These are phyloP conservation scores for Hydrolagus colliei DNA, from an alignment of 2,797 vertebrate species.

Conservation along the genomic window DNA sequence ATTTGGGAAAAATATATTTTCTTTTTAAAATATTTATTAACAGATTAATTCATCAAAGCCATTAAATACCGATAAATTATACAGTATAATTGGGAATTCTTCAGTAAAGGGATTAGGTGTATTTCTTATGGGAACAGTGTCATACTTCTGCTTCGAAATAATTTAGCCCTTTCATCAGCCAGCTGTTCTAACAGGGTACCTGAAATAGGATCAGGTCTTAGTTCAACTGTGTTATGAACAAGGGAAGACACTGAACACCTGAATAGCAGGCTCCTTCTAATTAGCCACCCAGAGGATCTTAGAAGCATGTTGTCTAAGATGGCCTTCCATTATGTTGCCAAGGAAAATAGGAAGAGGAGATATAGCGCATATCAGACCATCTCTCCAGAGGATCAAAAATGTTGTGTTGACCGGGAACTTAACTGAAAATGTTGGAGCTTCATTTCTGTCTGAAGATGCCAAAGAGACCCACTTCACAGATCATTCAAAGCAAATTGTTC, in stretches of 20 bases:
- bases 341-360: not conserved
- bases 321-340: not conserved
- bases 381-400: not conserved
- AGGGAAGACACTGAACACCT: not conserved
- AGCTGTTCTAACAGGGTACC: not conserved
- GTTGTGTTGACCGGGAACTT: not conserved
- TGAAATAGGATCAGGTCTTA: constrained; percentile 5
- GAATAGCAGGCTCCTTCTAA: constrained; percentile 1
- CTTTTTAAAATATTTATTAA: not conserved
- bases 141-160: not conserved
- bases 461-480: not conserved
- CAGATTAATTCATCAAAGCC: not conserved
- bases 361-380: not conserved
- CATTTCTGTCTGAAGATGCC: not conserved
- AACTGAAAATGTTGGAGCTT: not conserved
- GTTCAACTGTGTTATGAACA: not conserved
- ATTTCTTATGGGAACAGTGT: not conserved
- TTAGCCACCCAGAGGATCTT: constrained; percentile 1
- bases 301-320: not conserved
- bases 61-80: not conserved
- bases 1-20: not conserved
- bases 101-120: not conserved
- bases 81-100: not conserved
- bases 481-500: constrained; percentile 7
- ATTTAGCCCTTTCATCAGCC: not conserved